These are phyloP conservation scores for Phorcus lineatus DNA, from an alignment of 2,888 invertebrate genomes.

Conservation along the genomic window DNA sequence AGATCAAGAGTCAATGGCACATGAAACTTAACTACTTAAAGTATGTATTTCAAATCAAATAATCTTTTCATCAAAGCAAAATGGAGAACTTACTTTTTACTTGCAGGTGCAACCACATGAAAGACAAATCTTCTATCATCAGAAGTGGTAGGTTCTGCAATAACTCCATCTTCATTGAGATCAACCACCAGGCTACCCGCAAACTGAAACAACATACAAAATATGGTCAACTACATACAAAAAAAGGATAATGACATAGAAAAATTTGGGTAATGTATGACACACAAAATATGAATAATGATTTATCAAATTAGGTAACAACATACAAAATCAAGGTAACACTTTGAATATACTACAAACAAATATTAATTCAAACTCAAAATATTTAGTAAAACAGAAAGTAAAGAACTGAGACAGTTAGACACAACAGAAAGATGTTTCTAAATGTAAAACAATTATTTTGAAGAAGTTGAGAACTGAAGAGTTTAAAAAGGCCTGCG, in stretches of 20 bases:
- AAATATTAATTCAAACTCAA: background rate
- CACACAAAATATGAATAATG: background rate
- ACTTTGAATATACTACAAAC: background rate
- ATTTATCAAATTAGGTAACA: background rate
- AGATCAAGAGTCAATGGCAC: no score
- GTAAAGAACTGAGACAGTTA: no score
- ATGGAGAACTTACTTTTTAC: slow-evolving; percentile 73
- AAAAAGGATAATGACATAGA: background rate
- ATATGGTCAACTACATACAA: background rate
- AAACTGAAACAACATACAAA: slow-evolving; percentile 59
- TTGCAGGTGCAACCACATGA: slow-evolving; percentile 70
- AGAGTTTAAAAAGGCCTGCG: background rate
- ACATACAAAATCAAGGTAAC: background rate
- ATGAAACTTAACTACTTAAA: no score
- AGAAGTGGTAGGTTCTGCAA: slow-evolving; percentile 72
- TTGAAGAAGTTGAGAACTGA: background rate
- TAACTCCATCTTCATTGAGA: slow-evolving; percentile 73
- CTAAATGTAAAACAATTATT: background rate
- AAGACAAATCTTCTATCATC: slow-evolving; percentile 76
- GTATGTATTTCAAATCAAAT: no score
- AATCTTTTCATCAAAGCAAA: no score
- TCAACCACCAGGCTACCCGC: slow-evolving; percentile 76
- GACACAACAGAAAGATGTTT: background rate
- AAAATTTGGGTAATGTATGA: no score
- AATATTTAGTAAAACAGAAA: background rate